phyloP scores from a whole-genome alignment of 2,797 vertebrate species.

The Hoplostethus mediterraneus region DNA sequence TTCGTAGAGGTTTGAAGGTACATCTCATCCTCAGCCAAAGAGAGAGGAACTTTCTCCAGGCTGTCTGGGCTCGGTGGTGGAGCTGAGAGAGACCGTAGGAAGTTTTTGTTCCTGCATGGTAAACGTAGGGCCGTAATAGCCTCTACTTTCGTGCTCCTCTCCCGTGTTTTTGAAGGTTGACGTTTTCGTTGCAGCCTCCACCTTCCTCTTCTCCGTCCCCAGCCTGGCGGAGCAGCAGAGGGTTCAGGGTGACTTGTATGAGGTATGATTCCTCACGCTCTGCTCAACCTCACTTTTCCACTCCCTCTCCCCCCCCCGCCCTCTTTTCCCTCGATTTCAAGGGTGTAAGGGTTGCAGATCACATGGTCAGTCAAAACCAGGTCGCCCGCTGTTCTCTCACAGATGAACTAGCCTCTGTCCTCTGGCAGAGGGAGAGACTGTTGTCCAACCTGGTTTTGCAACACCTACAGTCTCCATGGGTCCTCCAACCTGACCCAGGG shows the following conservation, averaged over 20 bases:
- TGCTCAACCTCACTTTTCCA: neutral
- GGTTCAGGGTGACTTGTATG: neutral
- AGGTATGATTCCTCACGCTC: neutral
- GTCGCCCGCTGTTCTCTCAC: slow-evolving; percentile 5
- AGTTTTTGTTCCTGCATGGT: neutral
- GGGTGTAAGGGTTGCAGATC: slow-evolving; percentile 19
- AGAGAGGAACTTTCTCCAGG: slow-evolving; percentile 13
- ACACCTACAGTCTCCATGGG: too few species aligned
- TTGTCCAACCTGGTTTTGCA: neutral
- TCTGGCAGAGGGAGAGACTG: neutral
- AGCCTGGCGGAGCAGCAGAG: neutral
- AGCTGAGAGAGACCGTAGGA: neutral
- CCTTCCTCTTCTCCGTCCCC: neutral
- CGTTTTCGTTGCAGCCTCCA: neutral
- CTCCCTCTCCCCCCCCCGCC: neutral
- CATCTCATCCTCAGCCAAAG: slow-evolving; percentile 22
- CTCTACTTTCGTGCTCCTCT: neutral
- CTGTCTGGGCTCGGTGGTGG: neutral
- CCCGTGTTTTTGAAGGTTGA: neutral
- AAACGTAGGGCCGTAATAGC: too few species aligned
- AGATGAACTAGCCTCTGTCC: neutral
- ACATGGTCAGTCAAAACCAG: slow-evolving; percentile 21
- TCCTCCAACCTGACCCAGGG: too few species aligned
- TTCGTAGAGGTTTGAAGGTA: neutral
- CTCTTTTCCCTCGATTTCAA: slow-evolving; percentile 11